Percentiles rank a stretch among this genome's conserved stretches.
Evolutionary conservation across 2,797 vertebrate genomes (phyloP).

Genomic region (Chromobotia macracanthus): DNA sequence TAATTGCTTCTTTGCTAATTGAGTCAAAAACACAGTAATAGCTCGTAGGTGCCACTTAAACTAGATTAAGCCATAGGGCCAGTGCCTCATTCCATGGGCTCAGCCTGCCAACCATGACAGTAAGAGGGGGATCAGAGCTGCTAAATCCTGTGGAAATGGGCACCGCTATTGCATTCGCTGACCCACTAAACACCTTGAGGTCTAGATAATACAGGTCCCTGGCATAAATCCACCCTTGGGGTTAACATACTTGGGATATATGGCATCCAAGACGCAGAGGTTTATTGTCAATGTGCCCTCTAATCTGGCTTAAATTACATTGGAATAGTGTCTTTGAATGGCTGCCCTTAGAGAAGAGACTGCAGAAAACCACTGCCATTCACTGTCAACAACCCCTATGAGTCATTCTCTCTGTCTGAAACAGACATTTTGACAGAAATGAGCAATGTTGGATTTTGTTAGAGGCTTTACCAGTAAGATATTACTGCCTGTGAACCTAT

Average conservation of each 20-base stretch:
- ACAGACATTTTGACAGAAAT: neutral
- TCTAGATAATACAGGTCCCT: conserved; percentile 41
- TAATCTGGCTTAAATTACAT: conserved; percentile 48
- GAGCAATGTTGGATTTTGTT: neutral
- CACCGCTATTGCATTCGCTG: conserved; percentile 23
- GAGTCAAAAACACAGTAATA: conserved; percentile 9
- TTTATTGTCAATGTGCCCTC: conserved; percentile 5
- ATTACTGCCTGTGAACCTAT: too few relatives aligned
- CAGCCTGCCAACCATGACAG: conserved; percentile 38
- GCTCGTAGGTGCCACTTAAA: conserved; percentile 41
- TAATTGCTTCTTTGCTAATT: conserved; percentile 5
- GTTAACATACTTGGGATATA: conserved; percentile 5
- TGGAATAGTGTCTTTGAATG: conserved; percentile 27
- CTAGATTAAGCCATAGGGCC: conserved; percentile 44
- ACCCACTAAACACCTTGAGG: conserved; percentile 46
- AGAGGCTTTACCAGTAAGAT: too few relatives aligned
- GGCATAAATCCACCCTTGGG: conserved; percentile 37
- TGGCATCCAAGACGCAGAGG: neutral
- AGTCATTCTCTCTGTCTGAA: neutral
- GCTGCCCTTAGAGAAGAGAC: neutral
- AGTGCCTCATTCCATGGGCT: conserved; percentile 29
- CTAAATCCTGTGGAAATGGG: conserved; percentile 49
- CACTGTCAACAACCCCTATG: neutral
- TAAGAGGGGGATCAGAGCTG: conserved; percentile 44
- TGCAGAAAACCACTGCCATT: neutral